A percentile compares a stretch with the other conserved stretches of the same genome.
Conservation (phyloP, 2,888 invertebrate species). For the Muschampia staudingeri region DNA sequence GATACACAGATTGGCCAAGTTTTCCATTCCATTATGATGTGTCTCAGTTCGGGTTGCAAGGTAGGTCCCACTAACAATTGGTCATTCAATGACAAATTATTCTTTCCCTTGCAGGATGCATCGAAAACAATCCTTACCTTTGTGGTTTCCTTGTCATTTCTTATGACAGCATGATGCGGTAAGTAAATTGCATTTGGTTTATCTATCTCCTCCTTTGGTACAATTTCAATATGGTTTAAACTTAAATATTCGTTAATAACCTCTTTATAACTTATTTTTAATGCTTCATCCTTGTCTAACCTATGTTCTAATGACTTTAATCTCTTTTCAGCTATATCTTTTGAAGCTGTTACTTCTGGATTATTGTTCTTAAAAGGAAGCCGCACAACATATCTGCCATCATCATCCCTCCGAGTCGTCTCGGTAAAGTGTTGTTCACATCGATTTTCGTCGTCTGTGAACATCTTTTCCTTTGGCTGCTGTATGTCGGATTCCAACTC, state of each 20-base stretch:
- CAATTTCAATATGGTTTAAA: conserved; percentile 9
- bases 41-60: conserved; percentile 68
- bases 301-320: conserved; percentile 1
- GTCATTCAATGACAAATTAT: conserved; percentile 65
- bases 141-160: not conserved
- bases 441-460: conserved; percentile 18
- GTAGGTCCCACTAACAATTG: conserved; percentile 64
- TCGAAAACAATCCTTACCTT: conserved; percentile 44
- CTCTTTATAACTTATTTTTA: not conserved
- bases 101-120: conserved; percentile 42
- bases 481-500: not conserved
- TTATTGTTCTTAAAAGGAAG: conserved; percentile 15
- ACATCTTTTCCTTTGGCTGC: conserved; percentile 14
- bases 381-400: conserved; percentile 16
- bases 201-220: not conserved
- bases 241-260: conserved; percentile 8
- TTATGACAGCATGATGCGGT: not conserved
- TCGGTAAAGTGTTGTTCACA: conserved; percentile 26
- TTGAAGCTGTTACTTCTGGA: conserved; percentile 20
- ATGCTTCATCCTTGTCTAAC: not conserved
- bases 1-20: conserved; percentile 55
- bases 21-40: conserved; percentile 67
- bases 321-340: conserved; percentile 15
- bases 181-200: not conserved
- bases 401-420: conserved; percentile 6